Evolutionary conservation across 30 jellyfish, hydroid and myxozoan genomes (phyloP).

Genomic region (Aurelia aurita complex sp. Pacific): DNA sequence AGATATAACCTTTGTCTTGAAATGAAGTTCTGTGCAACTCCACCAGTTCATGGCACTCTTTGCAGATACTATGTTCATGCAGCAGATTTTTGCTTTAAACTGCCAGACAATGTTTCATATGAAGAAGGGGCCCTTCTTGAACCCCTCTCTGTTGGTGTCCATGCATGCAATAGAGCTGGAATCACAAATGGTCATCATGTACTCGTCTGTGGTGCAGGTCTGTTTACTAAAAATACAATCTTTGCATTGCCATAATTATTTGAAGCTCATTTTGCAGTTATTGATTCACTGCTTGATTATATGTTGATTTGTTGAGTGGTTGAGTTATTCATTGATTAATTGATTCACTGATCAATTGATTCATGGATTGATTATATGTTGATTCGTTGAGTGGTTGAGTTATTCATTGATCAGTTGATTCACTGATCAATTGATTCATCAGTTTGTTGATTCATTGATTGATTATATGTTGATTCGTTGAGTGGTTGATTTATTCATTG

Average conservation of each 20-base stretch:
- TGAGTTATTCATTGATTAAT: too few relatives aligned
- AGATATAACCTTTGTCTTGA: conserved; percentile 86
- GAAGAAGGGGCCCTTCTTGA: conserved; percentile 98
- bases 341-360: too few relatives aligned
- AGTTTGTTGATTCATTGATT: too few relatives aligned
- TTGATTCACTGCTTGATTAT: too few relatives aligned
- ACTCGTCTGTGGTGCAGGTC: conserved; percentile 96
- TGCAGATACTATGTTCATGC: conserved; percentile 92
- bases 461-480: too few relatives aligned
- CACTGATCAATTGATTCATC: too few relatives aligned
- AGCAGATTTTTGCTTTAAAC: conserved; percentile 95
- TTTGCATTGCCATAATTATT: not conserved
- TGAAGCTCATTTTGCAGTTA: too few relatives aligned
- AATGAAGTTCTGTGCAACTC: conserved; percentile 87
- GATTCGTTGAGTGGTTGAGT: too few relatives aligned
- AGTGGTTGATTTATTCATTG: not conserved
- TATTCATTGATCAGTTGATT: too few relatives aligned
- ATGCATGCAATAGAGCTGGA: conserved; percentile 98
- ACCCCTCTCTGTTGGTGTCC: conserved; percentile 97
- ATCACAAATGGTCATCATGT: conserved; percentile 88
- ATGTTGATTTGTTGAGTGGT: too few relatives aligned
- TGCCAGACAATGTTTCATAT: conserved; percentile 92
- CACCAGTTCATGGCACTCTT: conserved; percentile 93
- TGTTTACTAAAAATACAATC: not conserved
- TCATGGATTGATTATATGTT: too few relatives aligned